Percentiles rank a stretch among this genome's conserved stretches.
phyloP scores from a whole-genome alignment of 64 coral and sea anemone genomes.

The Acropora tenuis region DNA sequence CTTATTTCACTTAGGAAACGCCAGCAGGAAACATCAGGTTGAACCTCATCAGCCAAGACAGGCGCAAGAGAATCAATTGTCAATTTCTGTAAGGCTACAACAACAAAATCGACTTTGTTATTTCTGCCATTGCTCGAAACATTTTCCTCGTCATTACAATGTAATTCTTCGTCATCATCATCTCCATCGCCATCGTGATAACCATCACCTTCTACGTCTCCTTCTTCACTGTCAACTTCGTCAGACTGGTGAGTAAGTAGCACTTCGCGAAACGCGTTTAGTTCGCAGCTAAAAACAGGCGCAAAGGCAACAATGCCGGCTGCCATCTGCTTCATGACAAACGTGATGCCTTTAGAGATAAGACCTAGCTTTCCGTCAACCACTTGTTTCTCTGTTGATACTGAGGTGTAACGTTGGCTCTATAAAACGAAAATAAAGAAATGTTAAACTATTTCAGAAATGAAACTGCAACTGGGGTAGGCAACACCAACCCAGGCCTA shows the following conservation, averaged over 20 bases:
- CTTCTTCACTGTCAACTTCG: neutral
- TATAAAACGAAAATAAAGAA: neutral
- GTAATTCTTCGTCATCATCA: neutral
- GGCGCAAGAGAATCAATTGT: no score
- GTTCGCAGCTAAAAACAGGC: neutral
- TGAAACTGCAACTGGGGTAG: no score
- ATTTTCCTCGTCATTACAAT: neutral
- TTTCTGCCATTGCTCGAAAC: neutral
- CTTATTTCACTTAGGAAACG: conserved; percentile 17
- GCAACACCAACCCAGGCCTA: no score
- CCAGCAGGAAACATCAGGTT: conserved; percentile 33
- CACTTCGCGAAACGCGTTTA: conserved; percentile 17
- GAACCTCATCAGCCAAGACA: conserved; percentile 4
- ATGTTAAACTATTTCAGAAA: no score
- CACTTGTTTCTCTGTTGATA: no score
- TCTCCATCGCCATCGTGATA: no score
- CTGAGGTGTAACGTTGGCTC: neutral
- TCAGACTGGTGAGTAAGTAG: no score
- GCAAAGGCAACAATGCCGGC: no score
- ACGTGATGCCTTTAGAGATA: neutral
- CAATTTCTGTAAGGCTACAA: no score
- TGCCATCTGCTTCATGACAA: neutral
- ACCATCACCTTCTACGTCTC: neutral
- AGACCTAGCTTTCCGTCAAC: neutral
- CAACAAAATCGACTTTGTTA: no score